A percentile compares a stretch with the other conserved stretches of the same genome.
Conservation (phyloP, 1,140 invertebrate genomes). For the Streblospio benedicti region DNA sequence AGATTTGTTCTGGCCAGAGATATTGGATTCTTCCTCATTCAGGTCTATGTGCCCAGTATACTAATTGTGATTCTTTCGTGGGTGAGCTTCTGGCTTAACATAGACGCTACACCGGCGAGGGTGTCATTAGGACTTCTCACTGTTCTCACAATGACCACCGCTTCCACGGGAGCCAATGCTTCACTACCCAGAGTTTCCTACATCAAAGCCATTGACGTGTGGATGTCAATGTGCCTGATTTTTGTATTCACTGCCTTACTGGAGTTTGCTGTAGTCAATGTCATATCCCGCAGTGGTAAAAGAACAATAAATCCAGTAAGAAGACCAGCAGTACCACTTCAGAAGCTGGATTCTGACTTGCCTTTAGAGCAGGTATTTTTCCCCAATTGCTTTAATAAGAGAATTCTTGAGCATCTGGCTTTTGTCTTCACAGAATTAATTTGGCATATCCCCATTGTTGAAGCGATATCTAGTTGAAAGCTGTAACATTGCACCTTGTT, state of each 20-base stretch:
- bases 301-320: slow-evolving; percentile 36
- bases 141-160: slow-evolving; percentile 32
- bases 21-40: slow-evolving; percentile 67
- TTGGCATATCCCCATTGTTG: too few relatives aligned
- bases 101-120: slow-evolving; percentile 51
- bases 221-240: slow-evolving; percentile 74
- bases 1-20: slow-evolving; percentile 74
- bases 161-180: slow-evolving; percentile 18
- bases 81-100: slow-evolving; percentile 80
- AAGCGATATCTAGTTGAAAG: too few relatives aligned
- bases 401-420: too few relatives aligned
- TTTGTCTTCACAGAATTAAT: too few relatives aligned
- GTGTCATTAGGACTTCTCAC: slow-evolving; percentile 36
- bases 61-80: slow-evolving; percentile 84
- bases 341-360: slow-evolving; percentile 1
- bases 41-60: slow-evolving; percentile 82
- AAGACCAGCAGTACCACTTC: slow-evolving; percentile 31
- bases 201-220: slow-evolving; percentile 52
- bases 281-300: slow-evolving; percentile 5
- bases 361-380: slow-evolving; percentile 3
- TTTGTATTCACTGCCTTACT: slow-evolving; percentile 71
- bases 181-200: slow-evolving; percentile 41
- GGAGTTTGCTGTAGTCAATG: slow-evolving; percentile 66
- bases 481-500: too few relatives aligned
- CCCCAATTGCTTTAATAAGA: too few relatives aligned